Conservation (phyloP, 2,888 invertebrate genomes). For the Nomada fucata region DNA sequence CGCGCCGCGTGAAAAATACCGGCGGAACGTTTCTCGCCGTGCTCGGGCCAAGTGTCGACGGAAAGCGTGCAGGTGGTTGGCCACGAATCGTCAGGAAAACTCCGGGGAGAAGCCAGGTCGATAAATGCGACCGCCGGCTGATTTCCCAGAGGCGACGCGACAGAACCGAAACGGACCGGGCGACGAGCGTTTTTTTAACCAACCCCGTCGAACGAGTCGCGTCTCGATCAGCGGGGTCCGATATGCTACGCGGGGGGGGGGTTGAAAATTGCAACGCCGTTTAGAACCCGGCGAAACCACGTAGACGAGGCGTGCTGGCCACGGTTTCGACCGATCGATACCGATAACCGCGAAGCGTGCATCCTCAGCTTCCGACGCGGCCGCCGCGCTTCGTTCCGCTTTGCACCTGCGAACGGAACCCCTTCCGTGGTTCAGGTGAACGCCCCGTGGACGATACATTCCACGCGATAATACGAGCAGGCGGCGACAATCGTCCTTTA, state of each 20-base stretch:
- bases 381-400: constrained; percentile 4
- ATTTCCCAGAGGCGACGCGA: constrained; percentile 54
- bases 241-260: constrained; percentile 28
- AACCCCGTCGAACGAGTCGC: constrained; percentile 2
- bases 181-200: constrained; percentile 33
- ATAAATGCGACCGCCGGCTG: constrained; percentile 57
- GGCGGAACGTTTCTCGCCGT: not conserved
- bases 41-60: constrained; percentile 5
- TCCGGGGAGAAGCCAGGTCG: constrained; percentile 34
- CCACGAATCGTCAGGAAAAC: constrained; percentile 45
- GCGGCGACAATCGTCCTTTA: too few relatives aligned
- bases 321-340: constrained; percentile 21
- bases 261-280: constrained; percentile 46
- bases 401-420: not conserved
- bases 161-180: constrained; percentile 21
- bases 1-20: too few relatives aligned
- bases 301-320: constrained; percentile 13
- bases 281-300: constrained; percentile 25
- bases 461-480: too few relatives aligned
- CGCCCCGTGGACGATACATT: too few relatives aligned
- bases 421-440: too few relatives aligned
- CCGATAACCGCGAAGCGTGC: constrained; percentile 13
- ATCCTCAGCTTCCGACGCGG: not conserved
- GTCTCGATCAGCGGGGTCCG: constrained; percentile 6
- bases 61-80: constrained; percentile 47